Conservation (phyloP, 2,797 vertebrate species). For the Esox lucius region DNA sequence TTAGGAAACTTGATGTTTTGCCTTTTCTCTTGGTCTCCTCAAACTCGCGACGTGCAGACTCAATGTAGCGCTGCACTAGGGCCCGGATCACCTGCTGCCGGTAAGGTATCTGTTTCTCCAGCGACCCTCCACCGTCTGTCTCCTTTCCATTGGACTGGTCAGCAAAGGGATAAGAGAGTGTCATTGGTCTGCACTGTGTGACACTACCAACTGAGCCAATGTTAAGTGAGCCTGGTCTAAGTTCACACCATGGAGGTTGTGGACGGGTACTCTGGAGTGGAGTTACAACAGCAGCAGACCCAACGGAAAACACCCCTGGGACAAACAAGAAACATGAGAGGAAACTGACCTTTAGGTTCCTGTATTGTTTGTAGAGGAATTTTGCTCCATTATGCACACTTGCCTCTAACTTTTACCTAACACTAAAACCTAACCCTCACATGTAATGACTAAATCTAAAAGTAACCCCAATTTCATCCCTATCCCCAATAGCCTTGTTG, state of each 20-base stretch:
- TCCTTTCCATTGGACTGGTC: slow-evolving; percentile 41
- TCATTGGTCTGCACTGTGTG: neutral
- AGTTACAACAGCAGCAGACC: slow-evolving; percentile 79
- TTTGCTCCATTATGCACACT: neutral
- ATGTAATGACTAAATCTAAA: too few relatives aligned
- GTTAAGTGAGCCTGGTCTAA: slow-evolving; percentile 10
- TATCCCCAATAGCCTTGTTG: too few relatives aligned
- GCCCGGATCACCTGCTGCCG: slow-evolving; percentile 82
- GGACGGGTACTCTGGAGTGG: slow-evolving; percentile 74
- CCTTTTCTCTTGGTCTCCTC: slow-evolving; percentile 87
- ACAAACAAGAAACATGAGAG: slow-evolving; percentile 3
- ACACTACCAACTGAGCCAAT: neutral
- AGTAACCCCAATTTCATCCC: too few relatives aligned
- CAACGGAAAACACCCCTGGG: slow-evolving; percentile 72
- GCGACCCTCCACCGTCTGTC: slow-evolving; percentile 15
- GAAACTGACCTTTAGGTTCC: neutral
- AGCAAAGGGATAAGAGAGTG: slow-evolving; percentile 1
- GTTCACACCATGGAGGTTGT: slow-evolving; percentile 74
- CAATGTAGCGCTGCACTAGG: slow-evolving; percentile 87
- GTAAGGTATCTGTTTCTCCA: slow-evolving; percentile 70
- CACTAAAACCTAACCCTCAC: too few relatives aligned
- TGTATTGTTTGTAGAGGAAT: neutral
- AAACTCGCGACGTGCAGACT: slow-evolving; percentile 84
- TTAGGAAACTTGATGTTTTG: slow-evolving; percentile 41
- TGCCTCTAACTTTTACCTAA: too few relatives aligned